A percentile compares a stretch with the other conserved stretches of the same genome.
These are phyloP conservation scores for Rhamnusium bicolor DNA, from an alignment of 2,888 invertebrate species.

Conservation along the genomic window DNA sequence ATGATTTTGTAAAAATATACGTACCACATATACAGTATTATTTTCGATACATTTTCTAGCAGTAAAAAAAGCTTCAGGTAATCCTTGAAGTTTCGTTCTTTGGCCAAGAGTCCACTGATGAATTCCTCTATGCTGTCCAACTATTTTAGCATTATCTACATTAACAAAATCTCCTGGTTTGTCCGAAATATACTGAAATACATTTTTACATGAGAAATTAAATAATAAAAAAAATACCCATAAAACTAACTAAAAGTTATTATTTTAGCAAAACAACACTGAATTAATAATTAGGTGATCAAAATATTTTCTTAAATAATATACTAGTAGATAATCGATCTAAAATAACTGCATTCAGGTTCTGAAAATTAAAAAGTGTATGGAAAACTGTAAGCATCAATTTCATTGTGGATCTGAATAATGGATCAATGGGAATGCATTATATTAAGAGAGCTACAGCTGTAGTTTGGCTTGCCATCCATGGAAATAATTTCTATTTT, in stretches of 20 bases:
- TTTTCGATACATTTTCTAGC: conserved; percentile 79
- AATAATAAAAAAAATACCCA: neutral
- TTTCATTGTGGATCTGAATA: no score
- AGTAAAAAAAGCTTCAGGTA: conserved; percentile 81
- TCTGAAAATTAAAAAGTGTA: no score
- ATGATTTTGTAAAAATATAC: conserved; percentile 47
- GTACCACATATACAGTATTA: conserved; percentile 87
- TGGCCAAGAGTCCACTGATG: conserved; percentile 97
- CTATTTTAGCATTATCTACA: conserved; percentile 81
- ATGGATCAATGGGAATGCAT: no score
- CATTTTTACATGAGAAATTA: neutral
- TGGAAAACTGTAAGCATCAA: no score
- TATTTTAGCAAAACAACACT: no score
- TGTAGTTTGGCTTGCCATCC: no score
- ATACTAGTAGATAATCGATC: no score
- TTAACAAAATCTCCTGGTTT: conserved; percentile 87
- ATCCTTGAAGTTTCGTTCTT: conserved; percentile 79
- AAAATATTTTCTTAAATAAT: no score
- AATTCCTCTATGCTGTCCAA: conserved; percentile 89
- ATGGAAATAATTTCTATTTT: no score
- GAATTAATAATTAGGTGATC: no score
- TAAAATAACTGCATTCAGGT: no score
- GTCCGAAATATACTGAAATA: conserved; percentile 83
- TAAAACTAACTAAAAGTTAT: neutral
- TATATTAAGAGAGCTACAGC: no score